Percentiles rank a stretch among this genome's conserved stretches.
Evolutionary conservation across 2,888 invertebrate genomes (phyloP).

Genomic region (Melanchra persicariae): DNA sequence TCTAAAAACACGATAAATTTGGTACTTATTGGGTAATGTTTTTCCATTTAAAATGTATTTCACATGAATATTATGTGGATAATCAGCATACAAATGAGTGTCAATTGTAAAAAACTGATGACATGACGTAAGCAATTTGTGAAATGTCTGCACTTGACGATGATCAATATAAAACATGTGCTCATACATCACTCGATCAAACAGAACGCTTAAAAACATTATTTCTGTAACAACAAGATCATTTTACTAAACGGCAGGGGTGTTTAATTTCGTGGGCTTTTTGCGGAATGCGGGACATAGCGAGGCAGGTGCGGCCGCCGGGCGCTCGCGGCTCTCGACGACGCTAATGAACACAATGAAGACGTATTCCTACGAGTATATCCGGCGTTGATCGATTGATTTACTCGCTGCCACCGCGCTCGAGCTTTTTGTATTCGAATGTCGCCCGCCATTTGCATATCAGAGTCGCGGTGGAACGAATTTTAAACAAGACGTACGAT

Average conservation of each 20-base stretch:
- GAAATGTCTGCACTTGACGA: slow-evolving; percentile 42
- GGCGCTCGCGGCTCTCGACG: slow-evolving; percentile 72
- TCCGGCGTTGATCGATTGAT: slow-evolving; percentile 91
- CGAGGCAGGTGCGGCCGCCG: slow-evolving; percentile 85
- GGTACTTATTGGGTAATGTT: slow-evolving; percentile 24
- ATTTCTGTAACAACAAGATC: slow-evolving; percentile 58
- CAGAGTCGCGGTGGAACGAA: slow-evolving; percentile 85
- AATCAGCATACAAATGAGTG: slow-evolving; percentile 51
- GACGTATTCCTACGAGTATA: slow-evolving; percentile 89
- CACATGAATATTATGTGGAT: slow-evolving; percentile 35
- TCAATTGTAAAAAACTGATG: slow-evolving; percentile 42
- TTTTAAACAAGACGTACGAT: slow-evolving; percentile 86
- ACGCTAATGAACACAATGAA: slow-evolving; percentile 91
- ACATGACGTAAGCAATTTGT: slow-evolving; percentile 56
- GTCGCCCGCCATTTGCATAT: slow-evolving; percentile 89
- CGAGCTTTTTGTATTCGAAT: slow-evolving; percentile 90
- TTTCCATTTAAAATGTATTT: slow-evolving; percentile 37
- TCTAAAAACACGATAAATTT: slow-evolving; percentile 32
- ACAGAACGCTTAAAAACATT: slow-evolving; percentile 59
- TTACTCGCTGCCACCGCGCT: slow-evolving; percentile 90
- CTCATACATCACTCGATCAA: slow-evolving; percentile 55
- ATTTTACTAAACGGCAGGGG: slow-evolving; percentile 70
- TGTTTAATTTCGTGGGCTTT: slow-evolving; percentile 79
- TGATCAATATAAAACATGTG: slow-evolving; percentile 38
- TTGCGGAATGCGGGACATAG: slow-evolving; percentile 83